Conservation (phyloP, 2,888 invertebrate genomes). For the Acanthopleura granulata region DNA sequence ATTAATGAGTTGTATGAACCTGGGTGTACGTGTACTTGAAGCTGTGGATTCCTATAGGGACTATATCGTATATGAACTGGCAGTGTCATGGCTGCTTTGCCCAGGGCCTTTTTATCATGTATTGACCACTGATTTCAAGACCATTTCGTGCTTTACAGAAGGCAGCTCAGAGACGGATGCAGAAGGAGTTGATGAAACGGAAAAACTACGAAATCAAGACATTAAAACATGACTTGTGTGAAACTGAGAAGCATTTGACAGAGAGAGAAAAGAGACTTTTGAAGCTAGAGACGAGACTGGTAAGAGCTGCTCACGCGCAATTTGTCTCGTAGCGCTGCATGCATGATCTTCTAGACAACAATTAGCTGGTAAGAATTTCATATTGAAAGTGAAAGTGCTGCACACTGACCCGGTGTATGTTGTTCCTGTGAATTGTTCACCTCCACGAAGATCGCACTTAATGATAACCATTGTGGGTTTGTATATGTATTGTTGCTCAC, state of each 20-base stretch:
- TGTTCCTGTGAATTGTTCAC: not conserved
- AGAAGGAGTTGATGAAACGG: constrained; percentile 56
- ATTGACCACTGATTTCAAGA: no score
- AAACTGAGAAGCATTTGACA: constrained; percentile 52
- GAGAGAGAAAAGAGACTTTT: constrained; percentile 51
- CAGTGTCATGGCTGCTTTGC: no score
- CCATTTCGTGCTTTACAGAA: no score
- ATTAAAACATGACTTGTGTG: constrained; percentile 59
- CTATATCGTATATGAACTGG: no score
- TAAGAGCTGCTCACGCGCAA: constrained; percentile 26
- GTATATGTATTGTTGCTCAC: no score
- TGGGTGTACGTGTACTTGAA: no score
- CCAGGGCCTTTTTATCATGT: no score
- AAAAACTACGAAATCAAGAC: constrained; percentile 67
- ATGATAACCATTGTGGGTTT: not conserved
- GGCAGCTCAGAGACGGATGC: constrained; percentile 30
- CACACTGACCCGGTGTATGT: not conserved
- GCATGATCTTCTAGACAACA: not conserved
- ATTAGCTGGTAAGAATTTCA: not conserved
- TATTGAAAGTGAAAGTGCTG: not conserved
- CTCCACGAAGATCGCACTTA: not conserved
- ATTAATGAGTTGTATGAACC: no score
- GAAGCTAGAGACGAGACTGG: constrained; percentile 51
- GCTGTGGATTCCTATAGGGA: no score
- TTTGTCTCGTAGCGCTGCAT: not conserved